These are phyloP conservation scores for Amyelois transitella DNA, from an alignment of 1,140 invertebrate genomes.

Conservation along the genomic window DNA sequence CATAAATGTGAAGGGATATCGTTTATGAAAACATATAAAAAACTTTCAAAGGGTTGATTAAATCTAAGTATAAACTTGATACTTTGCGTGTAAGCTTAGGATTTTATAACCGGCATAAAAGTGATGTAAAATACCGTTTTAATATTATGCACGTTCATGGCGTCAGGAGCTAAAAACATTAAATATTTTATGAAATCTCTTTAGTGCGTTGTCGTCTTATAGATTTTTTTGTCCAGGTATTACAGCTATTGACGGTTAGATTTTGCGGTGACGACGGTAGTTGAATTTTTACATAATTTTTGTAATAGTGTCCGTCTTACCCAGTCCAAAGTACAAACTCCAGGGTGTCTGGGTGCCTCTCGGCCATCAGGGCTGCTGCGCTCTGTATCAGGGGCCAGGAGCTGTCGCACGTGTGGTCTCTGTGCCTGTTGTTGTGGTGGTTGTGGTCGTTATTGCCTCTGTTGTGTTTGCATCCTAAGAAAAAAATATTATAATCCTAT, in stretches of 20 bases:
- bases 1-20: too few relatives aligned
- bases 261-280: too few relatives aligned
- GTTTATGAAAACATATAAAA: neutral
- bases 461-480: slow-evolving; percentile 53
- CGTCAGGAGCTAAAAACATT: neutral
- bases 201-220: neutral
- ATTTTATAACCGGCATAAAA: neutral
- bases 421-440: slow-evolving; percentile 56
- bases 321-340: slow-evolving; percentile 68
- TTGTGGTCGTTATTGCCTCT: slow-evolving; percentile 52
- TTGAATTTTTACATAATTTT: too few relatives aligned
- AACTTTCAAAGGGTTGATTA: neutral
- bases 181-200: neutral
- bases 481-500: too few relatives aligned
- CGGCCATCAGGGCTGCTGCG: slow-evolving; percentile 57
- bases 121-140: neutral
- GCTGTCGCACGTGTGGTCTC: slow-evolving; percentile 63
- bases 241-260: too few relatives aligned
- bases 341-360: slow-evolving; percentile 57
- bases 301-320: slow-evolving; percentile 28
- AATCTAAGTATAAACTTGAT: neutral
- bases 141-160: neutral
- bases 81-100: neutral
- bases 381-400: slow-evolving; percentile 66
- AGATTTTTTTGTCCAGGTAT: too few relatives aligned